Evolutionary conservation across 2,113 vertebrate species (phyloP), one percentile per base, ranked within the genome.

Genomic region (Tylochromis polylepis): DNA sequence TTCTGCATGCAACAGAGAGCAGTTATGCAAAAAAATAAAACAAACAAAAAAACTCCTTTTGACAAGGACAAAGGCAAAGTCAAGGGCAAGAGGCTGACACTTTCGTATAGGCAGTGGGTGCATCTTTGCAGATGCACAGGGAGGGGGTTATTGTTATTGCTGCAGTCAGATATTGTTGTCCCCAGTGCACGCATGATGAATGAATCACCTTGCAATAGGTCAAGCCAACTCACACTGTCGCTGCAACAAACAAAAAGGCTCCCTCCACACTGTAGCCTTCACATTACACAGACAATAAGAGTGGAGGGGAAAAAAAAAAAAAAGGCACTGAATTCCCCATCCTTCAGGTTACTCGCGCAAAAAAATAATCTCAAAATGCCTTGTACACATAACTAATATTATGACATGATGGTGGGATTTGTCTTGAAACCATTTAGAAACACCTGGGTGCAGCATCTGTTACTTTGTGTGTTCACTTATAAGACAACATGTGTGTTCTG

Each of bases 201-300:
- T 95, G 92, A 92, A 93, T 95, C 94, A 95, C 95, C 94, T 95
- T 94, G 94, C 87, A 29, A 89, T 91, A 90, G 92, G 94, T 95
- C 93, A 92, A 85, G 60, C 82, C 62, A 79, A 57, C 65, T 85
- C 83, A 18, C 59, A 43, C 12, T 1, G 10, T 75, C 70, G 79
- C 67, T 81, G 82, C 88, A 84, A 88, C 82, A 77, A 88, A 85
- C 83, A 80, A 82, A 65, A 59, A 85, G 46, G n/a, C 62, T 36
- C 80, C 82, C 58, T 62, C 57, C 18, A 43, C 70, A 62, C 31
- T 53, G 78, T 27, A 88, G 83, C 88, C 65, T 65, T 27, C 41
- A 31, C 46, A 36, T 62, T 22, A 83, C 43, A 12, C 14, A 55
- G 36, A 84, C 79, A 58, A 31, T 58, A 53, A 75, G 85, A 43